Percentiles rank a stretch among this genome's conserved stretches.
Evolutionary conservation across 1,140 invertebrate genomes (phyloP).

Genomic region (Zaprionus ornatus): DNA sequence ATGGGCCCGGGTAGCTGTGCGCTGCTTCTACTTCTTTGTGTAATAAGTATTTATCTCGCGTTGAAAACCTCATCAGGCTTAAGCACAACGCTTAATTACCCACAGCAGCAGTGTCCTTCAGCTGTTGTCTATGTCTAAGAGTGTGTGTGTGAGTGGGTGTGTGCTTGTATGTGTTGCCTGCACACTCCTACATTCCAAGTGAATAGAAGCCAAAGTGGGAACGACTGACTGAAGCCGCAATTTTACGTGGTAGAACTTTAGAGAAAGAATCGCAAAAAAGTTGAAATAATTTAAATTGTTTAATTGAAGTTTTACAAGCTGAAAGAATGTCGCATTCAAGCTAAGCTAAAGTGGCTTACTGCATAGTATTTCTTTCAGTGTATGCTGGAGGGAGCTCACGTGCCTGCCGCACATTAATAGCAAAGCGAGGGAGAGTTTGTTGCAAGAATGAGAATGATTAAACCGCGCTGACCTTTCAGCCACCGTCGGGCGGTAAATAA

Average conservation of each 20-base stretch:
- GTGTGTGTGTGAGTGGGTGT: conserved; percentile 5
- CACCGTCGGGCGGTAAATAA: conserved; percentile 25
- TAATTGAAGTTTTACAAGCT: background rate
- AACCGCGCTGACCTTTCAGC: conserved; percentile 54
- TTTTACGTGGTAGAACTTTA: conserved; percentile 20
- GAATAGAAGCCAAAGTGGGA: conserved; percentile 36
- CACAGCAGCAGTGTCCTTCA: conserved; percentile 38
- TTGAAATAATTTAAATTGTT: conserved; percentile 20
- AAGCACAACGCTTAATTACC: conserved; percentile 73
- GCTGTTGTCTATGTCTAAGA: conserved; percentile 10
- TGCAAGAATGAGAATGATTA: conserved; percentile 57
- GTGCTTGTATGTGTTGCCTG: conserved; percentile 45
- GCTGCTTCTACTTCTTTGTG: conserved; percentile 40
- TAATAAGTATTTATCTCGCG: conserved; percentile 74
- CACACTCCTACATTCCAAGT: conserved; percentile 37
- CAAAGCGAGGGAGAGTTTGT: conserved; percentile 26
- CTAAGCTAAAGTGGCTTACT: background rate
- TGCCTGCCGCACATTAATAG: conserved; percentile 44
- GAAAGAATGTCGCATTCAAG: background rate
- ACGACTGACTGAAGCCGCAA: conserved; percentile 21
- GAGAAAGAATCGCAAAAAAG: conserved; percentile 7
- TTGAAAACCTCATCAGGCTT: conserved; percentile 77
- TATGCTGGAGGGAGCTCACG: conserved; percentile 1
- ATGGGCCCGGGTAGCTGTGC: background rate
- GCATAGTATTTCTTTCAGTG: background rate